phyloP scores from a whole-genome alignment of 2,888 invertebrate genomes.

The Sabatieria punctata region DNA sequence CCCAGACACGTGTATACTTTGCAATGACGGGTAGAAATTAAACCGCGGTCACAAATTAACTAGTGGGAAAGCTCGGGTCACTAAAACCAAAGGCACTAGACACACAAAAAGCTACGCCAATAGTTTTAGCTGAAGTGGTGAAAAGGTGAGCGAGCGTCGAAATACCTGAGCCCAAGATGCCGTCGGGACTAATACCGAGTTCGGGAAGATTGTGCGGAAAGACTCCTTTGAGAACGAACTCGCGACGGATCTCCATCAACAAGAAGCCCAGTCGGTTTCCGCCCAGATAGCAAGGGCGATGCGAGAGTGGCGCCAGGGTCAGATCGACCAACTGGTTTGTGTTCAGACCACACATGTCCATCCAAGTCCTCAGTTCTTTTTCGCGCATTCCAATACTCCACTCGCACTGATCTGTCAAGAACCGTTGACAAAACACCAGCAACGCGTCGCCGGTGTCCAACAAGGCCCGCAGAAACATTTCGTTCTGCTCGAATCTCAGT shows the following conservation, averaged over 20 bases:
- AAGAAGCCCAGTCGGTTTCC: slow-evolving; percentile 28
- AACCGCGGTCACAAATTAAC: too few species aligned
- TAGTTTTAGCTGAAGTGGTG: neutral
- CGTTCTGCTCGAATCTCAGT: slow-evolving; percentile 23
- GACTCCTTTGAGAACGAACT: slow-evolving; percentile 22
- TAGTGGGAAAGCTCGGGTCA: too few species aligned
- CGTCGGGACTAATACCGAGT: slow-evolving; percentile 12
- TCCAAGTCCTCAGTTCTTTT: slow-evolving; percentile 20
- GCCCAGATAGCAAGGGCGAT: slow-evolving; percentile 27
- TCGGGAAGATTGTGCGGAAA: slow-evolving; percentile 24
- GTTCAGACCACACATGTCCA: slow-evolving; percentile 2
- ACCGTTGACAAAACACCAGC: slow-evolving; percentile 16
- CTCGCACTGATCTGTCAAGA: slow-evolving; percentile 20
- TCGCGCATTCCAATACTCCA: slow-evolving; percentile 27
- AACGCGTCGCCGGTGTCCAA: slow-evolving; percentile 24
- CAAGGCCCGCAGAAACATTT: slow-evolving; percentile 20
- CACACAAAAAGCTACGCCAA: too few species aligned
- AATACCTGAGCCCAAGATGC: slow-evolving; percentile 1
- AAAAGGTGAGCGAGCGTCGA: neutral
- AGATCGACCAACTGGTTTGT: slow-evolving; percentile 11
- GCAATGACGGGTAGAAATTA: too few species aligned
- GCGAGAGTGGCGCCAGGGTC: slow-evolving; percentile 21
- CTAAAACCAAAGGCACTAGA: too few species aligned
- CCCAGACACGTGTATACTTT: too few species aligned
- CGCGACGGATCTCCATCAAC: slow-evolving; percentile 27